Base-by-base conservation (phyloP, 2,888 invertebrate genomes). In the Opisthograptis luteolata region DNA sequence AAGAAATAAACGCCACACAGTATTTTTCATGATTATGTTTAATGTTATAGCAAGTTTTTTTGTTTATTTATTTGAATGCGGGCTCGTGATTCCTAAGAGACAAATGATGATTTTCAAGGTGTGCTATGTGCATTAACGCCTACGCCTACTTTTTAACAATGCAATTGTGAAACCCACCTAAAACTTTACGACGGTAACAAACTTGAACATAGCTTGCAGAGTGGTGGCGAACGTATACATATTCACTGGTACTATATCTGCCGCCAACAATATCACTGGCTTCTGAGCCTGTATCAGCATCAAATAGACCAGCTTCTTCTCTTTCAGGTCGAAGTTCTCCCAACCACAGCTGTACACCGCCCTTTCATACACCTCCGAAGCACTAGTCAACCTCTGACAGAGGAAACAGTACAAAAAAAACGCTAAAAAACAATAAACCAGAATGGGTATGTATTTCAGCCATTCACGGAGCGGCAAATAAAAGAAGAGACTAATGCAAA, bases 391-490 rank as follows among this genome's bases (percentile, higher is more conserved):
- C 15, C 68, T 68, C 53, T 89, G 89, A 54, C 88, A 76, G 0
- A 87, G 66, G 25, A 76, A 83, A 56, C 87, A 87, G 49, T 88
- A 88, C 10, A 88, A 57, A 48, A 88, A 88, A 55, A 85, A 86
- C 0, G 79, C 75, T 0, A 80, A 27, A 41, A 82, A 76, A 45
- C 86, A 83, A 42, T 85, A 88, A 2, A 76, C 51, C 1, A 82
- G 39, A 3, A 87, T 64, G 0, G 87, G 81, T 19, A 76, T 63
- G 36, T 82, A 87, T 20, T 68, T 73, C 0, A 84, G 32, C 76
- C 76, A 81, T 46, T 83, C 80, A 10, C 72, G 55, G 1, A 80
- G 49, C 0, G 83, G 70, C 15, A 88, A 54, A 31, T 74, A 84
- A 42, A 85, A 83, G 25, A 85, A 81, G 4, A 87, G 58, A 8